Evolutionary conservation across 2,113 vertebrate genomes (phyloP), one percentile per base, ranked within the genome.

Genomic region (Tinamus guttatus): DNA sequence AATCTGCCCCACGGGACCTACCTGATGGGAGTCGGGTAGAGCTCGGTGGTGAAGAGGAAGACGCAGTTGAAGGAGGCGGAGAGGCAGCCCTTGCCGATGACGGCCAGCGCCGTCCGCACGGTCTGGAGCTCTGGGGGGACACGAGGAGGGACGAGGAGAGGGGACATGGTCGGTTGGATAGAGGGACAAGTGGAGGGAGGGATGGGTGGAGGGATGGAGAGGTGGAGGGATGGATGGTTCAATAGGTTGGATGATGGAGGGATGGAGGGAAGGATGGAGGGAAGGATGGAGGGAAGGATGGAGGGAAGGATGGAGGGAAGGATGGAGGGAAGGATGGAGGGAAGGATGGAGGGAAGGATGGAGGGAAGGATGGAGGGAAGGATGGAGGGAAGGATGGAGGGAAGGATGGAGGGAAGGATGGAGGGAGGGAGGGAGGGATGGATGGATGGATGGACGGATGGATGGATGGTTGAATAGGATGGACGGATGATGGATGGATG

Each of bases 81-180:
- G 3, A 99, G 96, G 32, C 98, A 99, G 7, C 99, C 99, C 96
- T 99, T 99, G 32, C 99, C 99, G 25, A 99, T 11, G 22, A 99
- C 99, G 15, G 99, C 99, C 96, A 99, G 63, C 7, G 85, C 93
- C 4, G 98, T 99, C 40, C 98, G 98, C 38, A 98, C 0, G 0
- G 75, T 97, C 92, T 98, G 96, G 84, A 98, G 81, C 32, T 99
- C 99, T 99, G 94, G 13, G 14, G 51, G 74, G 45, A 56, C 28
- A 8, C 18, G 18, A 18, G 45, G 45, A 47, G 45, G 45, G 45
- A 43, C 43, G 19, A 6, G 45, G 45, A 47, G 45, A 47, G 10
- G 6, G n/a, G 45, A 27, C 22, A 4, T 20, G 52, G 52, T 8
- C 19, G 47, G 52, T 13, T 14, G 52, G 12, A 54, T 9, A 12